phyloP scores from a whole-genome alignment of 2,888 invertebrate species.

The Tryphoninae sp. region DNA sequence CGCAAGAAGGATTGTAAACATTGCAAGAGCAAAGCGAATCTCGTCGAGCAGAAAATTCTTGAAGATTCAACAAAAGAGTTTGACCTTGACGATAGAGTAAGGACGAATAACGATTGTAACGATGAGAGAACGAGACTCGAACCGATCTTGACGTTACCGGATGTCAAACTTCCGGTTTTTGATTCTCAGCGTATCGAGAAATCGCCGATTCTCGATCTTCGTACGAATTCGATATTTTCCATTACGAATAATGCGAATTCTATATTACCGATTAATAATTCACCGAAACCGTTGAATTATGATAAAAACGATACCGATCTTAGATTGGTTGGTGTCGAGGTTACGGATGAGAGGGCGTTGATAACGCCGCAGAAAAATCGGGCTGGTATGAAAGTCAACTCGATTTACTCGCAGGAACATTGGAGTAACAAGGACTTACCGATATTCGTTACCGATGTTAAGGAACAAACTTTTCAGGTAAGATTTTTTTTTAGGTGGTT shows the following conservation, averaged over 20 bases:
- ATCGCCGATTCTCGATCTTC: not conserved
- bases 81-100: not conserved
- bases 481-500: slow-evolving; percentile 20
- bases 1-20: slow-evolving; percentile 79
- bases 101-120: slow-evolving; percentile 25
- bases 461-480: slow-evolving; percentile 78
- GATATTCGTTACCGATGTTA: slow-evolving; percentile 74
- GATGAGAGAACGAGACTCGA: slow-evolving; percentile 51
- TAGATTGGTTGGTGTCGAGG: slow-evolving; percentile 69
- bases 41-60: not conserved
- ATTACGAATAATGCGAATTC: slow-evolving; percentile 66
- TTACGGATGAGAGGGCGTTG: slow-evolving; percentile 71
- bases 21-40: slow-evolving; percentile 68
- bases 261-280: slow-evolving; percentile 49
- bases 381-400: slow-evolving; percentile 78
- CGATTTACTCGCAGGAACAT: slow-evolving; percentile 79
- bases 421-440: slow-evolving; percentile 75
- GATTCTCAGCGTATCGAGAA: not conserved
- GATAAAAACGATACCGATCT: slow-evolving; percentile 70
- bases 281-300: slow-evolving; percentile 66
- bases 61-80: slow-evolving; percentile 6
- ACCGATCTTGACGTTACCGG: slow-evolving; percentile 64
- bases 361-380: slow-evolving; percentile 68
- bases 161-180: slow-evolving; percentile 64
- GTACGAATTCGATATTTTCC: slow-evolving; percentile 65